Base-by-base conservation (phyloP, 2,113 vertebrate species). In the Cryptomyrus ogoouensis region DNA sequence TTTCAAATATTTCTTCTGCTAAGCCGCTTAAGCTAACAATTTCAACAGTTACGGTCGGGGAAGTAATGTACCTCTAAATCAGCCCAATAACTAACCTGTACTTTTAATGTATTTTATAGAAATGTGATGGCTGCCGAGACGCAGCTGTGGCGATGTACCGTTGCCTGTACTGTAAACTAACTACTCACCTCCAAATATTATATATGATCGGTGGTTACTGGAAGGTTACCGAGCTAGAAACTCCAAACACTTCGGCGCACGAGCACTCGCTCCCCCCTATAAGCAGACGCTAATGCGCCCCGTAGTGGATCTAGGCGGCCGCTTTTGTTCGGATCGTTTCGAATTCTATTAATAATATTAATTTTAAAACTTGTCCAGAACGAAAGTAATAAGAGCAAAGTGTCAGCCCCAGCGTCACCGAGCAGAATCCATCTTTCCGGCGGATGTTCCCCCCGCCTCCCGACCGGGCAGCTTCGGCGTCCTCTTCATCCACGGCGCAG, bases 351-450 rank as follows among this genome's bases (percentile, higher is more conserved):
- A 80, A 42, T 17, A 3, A 80, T 52, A 53, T 7, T 53, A 15
- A 49, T 49, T 46, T 12, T 31, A 89, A 77, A 89, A 89, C 70
- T 89, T 89, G 46, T 10, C 4, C 31, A 53, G 66, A 74, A 21
- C 35, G n/a, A 83, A 50, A 74, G 44, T 89, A 80, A 80, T 83
- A 83, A 49, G 24, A 49, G 49, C 84, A 13, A 85, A 85, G 89
- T 90, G 46, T 77, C 87, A 88, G 50, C 70, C 27, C 74, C 84
- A 77, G 62, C 35, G 89, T 53, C 84, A 35, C 49, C 74, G n/a
- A 46, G 39, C 35, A 62, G 90, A 31, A 31, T 91, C 91, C 92
- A 90, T 92, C 91, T 88, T 80, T 90, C 91, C 89, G 83, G 93
- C 89, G 87, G 90, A 89, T 90, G 90, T 90, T 44, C n/a, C 19